Base-by-base conservation (phyloP, 2,888 invertebrate species). In the Thelaira solivaga region DNA sequence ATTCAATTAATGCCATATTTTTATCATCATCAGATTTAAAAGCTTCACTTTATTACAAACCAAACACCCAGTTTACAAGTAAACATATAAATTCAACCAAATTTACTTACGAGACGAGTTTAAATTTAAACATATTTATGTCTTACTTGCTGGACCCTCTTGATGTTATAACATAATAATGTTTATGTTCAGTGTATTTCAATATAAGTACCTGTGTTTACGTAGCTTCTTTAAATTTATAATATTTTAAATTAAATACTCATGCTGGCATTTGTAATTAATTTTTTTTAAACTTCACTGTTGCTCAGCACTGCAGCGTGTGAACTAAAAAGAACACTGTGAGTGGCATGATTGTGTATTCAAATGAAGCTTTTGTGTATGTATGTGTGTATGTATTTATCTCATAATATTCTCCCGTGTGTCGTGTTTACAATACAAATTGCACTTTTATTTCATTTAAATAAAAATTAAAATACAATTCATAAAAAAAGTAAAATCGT, bases 1-100 rank as follows among this genome's bases (percentile, higher is more conserved):
- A 76, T 76, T 76, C 71, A 76, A 76, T 76, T 65, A 76, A 71
- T 49, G 71, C 13, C 26, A 53, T 71, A 71, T 59, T 65, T 59
- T 71, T 53, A 51, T 41, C 51, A 71, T 65, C 51, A 59, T 51
- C 57, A n/a, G n/a, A n/a, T 69, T 31, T 29, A 62, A 75, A 29
- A 34, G 57, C 16, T 22, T 45, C 39, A n/a, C 41, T 53, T 51
- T 43, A 8, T 26, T 41, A 41, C 16, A 24, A 64, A 64, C 64
- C 47, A 55, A 39, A 57, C 45, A 64, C 13, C 16, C 31, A 65
- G 49, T 39, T 39, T 49, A 41, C 11, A 20, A 4, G 24, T 10
- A 22, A 29, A 55, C 7, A 39, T 59, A 24, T 18, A 61, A 34
- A 34, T 26, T 26, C 53, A 10, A 13, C 2, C 2, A 29, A 13